phyloP scores from a whole-genome alignment of 2,888 invertebrate species.

The Eupithecia subumbrata region DNA sequence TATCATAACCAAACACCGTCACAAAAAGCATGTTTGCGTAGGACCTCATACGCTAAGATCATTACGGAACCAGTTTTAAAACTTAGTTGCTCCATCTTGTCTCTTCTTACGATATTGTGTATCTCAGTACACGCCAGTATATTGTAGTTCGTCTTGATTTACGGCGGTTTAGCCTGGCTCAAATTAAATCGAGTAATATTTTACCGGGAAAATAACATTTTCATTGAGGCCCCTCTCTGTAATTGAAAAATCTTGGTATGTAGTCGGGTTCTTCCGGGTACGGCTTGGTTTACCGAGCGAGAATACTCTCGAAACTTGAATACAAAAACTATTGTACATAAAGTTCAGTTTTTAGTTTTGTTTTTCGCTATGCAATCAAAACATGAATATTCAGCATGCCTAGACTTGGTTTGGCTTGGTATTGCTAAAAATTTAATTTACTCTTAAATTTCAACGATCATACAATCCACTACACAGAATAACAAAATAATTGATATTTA shows the following conservation, averaged over 20 bases:
- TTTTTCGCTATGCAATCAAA: too few species aligned
- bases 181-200: constrained; percentile 13
- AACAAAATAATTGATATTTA: too few species aligned
- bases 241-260: too few species aligned
- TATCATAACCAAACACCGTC: background rate
- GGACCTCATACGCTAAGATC: background rate
- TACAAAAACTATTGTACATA: too few species aligned
- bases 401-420: too few species aligned
- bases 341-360: too few species aligned
- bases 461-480: too few species aligned
- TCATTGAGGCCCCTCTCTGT: too few species aligned
- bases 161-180: background rate
- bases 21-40: background rate
- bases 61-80: background rate
- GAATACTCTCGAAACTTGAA: background rate
- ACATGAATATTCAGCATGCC: too few species aligned
- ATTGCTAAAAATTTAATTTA: too few species aligned
- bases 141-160: constrained; percentile 11
- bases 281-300: background rate
- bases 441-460: too few species aligned
- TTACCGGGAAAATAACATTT: constrained; percentile 7
- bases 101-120: background rate
- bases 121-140: background rate
- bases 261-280: too few species aligned
- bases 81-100: background rate